These are phyloP conservation scores for Sarcophaga carnaria DNA, from an alignment of 2,888 invertebrate species.

Conservation along the genomic window DNA sequence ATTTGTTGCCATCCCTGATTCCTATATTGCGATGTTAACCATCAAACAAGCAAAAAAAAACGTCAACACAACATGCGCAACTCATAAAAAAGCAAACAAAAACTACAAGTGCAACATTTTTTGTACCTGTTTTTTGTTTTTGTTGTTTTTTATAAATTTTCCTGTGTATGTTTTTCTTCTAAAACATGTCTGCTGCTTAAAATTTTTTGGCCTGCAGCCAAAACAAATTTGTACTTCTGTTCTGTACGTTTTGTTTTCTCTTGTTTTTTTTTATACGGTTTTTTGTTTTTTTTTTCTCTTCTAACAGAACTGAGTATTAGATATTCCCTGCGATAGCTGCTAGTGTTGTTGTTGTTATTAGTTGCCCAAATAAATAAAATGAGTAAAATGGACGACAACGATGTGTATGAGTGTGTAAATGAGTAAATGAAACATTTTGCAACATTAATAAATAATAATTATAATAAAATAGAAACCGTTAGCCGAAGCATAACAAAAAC, in stretches of 20 bases:
- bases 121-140: background rate
- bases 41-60: constrained; percentile 13
- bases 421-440: constrained; percentile 45
- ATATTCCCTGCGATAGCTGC: constrained; percentile 6
- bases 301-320: constrained; percentile 11
- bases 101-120: constrained; percentile 26
- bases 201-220: constrained; percentile 52
- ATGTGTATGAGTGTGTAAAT: constrained; percentile 1
- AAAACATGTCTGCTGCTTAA: constrained; percentile 49
- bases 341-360: background rate
- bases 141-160: background rate
- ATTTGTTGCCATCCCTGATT: background rate
- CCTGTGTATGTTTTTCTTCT: constrained; percentile 22
- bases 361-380: constrained; percentile 41
- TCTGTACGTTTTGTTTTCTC: background rate
- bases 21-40: constrained; percentile 20
- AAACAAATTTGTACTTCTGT: constrained; percentile 56
- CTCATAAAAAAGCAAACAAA: constrained; percentile 54
- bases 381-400: background rate
- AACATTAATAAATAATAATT: constrained; percentile 56
- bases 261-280: constrained; percentile 12
- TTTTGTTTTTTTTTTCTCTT: constrained; percentile 16
- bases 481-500: background rate
- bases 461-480: background rate
- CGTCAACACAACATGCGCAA: constrained; percentile 63